phyloP scores from a whole-genome alignment of 1,140 invertebrate genomes.

The Listronotus bonariensis region DNA sequence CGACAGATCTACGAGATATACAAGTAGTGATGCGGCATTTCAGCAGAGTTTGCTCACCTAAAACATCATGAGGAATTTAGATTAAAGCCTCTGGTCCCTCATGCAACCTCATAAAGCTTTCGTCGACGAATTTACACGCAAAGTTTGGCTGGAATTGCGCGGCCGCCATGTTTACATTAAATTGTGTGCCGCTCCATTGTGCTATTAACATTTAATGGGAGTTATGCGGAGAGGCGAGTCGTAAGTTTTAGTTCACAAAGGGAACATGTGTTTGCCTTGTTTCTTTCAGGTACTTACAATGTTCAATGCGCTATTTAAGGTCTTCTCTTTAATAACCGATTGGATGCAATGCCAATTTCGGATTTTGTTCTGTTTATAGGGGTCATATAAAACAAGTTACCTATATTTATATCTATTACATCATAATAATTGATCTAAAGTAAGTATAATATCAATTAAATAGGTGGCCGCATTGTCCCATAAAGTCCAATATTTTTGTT shows the following conservation, averaged over 20 bases:
- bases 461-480: no score
- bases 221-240: slow-evolving; percentile 46
- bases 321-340: no score
- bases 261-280: slow-evolving; percentile 52
- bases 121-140: slow-evolving; percentile 45
- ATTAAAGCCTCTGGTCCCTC: slow-evolving; percentile 41
- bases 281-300: slow-evolving; percentile 43
- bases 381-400: no score
- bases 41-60: slow-evolving; percentile 17
- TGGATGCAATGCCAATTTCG: no score
- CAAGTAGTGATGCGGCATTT: slow-evolving; percentile 19
- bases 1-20: slow-evolving; percentile 19
- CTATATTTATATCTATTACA: no score
- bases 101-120: slow-evolving; percentile 13
- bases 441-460: no score
- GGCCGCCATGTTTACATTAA: slow-evolving; percentile 48
- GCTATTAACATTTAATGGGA: slow-evolving; percentile 56
- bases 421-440: no score
- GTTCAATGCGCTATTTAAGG: slow-evolving; percentile 34
- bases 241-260: slow-evolving; percentile 50
- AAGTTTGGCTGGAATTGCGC: slow-evolving; percentile 47
- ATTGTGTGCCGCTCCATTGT: slow-evolving; percentile 52
- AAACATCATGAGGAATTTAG: slow-evolving; percentile 44
- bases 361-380: no score
- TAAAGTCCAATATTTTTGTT: no score